A percentile compares a stretch with the other conserved stretches of the same genome.
These are phyloP conservation scores for Drosophila bocki DNA, from an alignment of 1,140 invertebrate species.

Conservation along the genomic window DNA sequence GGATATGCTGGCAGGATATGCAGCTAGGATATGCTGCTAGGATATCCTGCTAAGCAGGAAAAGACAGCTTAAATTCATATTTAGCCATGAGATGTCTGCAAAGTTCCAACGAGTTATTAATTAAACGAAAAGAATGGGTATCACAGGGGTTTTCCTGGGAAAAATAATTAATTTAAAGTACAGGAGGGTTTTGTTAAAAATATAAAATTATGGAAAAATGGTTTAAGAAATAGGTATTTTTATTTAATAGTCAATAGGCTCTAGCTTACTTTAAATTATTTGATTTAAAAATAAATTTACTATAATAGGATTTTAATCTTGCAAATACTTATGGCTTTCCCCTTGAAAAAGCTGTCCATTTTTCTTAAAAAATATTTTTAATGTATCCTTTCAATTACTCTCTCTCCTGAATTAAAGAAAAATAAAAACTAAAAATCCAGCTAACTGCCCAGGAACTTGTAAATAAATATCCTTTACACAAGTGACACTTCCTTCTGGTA, in stretches of 20 bases:
- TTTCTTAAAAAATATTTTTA: background rate
- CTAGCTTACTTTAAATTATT: too few species aligned
- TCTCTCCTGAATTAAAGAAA: background rate
- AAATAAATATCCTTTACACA: background rate
- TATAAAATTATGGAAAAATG: too few species aligned
- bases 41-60: slow-evolving; percentile 8
- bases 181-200: background rate
- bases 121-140: slow-evolving; percentile 17
- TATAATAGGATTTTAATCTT: too few species aligned
- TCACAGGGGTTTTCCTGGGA: background rate
- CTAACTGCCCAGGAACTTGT: background rate
- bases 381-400: background rate
- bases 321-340: too few species aligned
- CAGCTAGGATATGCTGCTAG: slow-evolving; percentile 15
- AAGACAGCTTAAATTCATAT: slow-evolving; percentile 69
- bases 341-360: too few species aligned
- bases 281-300: too few species aligned
- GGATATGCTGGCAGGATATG: slow-evolving; percentile 25
- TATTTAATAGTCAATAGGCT: too few species aligned
- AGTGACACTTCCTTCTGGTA: background rate
- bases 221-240: too few species aligned
- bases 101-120: slow-evolving; percentile 46
- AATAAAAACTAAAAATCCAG: background rate
- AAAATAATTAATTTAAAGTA: background rate
- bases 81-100: slow-evolving; percentile 59